A percentile compares a stretch with the other conserved stretches of the same genome.
Conservation (phyloP, 2,797 vertebrate genomes). For the Pygocentrus nattereri region DNA sequence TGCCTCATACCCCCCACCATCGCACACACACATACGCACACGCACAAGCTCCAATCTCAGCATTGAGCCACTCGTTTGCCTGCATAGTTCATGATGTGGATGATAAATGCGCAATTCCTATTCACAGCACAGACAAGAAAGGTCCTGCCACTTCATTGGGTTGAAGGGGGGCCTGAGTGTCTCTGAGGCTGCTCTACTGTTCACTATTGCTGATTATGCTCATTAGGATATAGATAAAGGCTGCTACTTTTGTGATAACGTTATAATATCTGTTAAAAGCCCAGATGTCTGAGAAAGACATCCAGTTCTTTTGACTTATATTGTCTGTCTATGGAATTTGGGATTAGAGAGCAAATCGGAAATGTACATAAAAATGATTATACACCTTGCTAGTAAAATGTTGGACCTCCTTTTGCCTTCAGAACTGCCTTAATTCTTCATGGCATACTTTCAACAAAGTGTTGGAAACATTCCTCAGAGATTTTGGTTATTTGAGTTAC, state of each 20-base stretch:
- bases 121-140: constrained; percentile 62
- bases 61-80: constrained; percentile 51
- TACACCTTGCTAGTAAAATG: no score
- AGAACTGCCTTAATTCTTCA: no score
- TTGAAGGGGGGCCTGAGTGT: constrained; percentile 28
- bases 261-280: not conserved
- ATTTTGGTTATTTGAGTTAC: no score
- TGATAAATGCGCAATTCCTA: constrained; percentile 64
- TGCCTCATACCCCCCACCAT: constrained; percentile 59
- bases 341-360: not conserved
- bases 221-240: constrained; percentile 23
- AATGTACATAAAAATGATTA: not conserved
- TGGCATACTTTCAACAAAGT: no score
- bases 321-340: not conserved
- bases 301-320: not conserved
- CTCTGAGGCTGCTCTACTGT: constrained; percentile 19
- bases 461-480: no score
- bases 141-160: constrained; percentile 46
- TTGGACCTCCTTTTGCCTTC: no score
- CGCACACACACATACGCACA: constrained; percentile 36
- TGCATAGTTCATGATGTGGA: constrained; percentile 59
- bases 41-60: constrained; percentile 56
- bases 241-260: not conserved
- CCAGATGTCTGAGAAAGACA: not conserved
- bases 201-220: not conserved